phyloP scores from a whole-genome alignment of 1,140 invertebrate species.

The Zaprionus ghesquierei region DNA sequence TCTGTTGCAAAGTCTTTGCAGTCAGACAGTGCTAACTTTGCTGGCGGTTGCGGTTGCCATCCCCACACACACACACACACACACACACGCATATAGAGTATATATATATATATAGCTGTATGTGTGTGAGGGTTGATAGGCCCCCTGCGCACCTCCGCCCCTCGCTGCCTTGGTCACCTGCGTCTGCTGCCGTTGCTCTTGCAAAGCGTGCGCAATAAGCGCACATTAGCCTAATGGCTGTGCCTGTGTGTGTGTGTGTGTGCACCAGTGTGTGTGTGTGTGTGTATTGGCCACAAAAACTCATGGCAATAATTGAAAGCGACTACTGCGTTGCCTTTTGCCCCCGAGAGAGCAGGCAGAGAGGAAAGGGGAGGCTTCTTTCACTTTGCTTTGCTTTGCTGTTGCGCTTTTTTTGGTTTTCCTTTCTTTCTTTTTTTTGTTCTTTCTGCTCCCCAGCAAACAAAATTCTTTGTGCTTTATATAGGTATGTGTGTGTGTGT shows the following conservation, averaged over 20 bases:
- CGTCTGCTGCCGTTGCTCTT: slow-evolving; percentile 38
- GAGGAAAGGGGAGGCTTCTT: background rate
- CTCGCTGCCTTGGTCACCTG: slow-evolving; percentile 39
- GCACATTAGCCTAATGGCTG: slow-evolving; percentile 77
- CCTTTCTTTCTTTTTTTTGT: slow-evolving; percentile 3
- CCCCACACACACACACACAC: background rate
- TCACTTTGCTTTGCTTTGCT: slow-evolving; percentile 29
- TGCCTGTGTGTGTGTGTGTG: slow-evolving; percentile 38
- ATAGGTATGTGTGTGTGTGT: slow-evolving; percentile 3
- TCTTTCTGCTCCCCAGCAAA: slow-evolving; percentile 6
- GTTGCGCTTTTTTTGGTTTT: slow-evolving; percentile 39
- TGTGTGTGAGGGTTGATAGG: slow-evolving; percentile 27
- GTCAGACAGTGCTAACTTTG: slow-evolving; percentile 59
- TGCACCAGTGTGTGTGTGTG: slow-evolving; percentile 32
- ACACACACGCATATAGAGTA: background rate
- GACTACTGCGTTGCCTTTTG: slow-evolving; percentile 46
- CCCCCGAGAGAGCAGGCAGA: background rate
- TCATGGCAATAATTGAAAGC: slow-evolving; percentile 52
- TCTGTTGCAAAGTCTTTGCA: slow-evolving; percentile 18
- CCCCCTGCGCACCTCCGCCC: background rate
- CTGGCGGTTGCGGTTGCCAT: slow-evolving; percentile 49
- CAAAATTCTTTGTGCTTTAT: slow-evolving; percentile 8
- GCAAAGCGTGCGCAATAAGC: slow-evolving; percentile 79
- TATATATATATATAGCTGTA: background rate
- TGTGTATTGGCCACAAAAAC: slow-evolving; percentile 53